Conservation (phyloP, 2,113 vertebrate genomes). For the Forbesichthys agassizii region DNA sequence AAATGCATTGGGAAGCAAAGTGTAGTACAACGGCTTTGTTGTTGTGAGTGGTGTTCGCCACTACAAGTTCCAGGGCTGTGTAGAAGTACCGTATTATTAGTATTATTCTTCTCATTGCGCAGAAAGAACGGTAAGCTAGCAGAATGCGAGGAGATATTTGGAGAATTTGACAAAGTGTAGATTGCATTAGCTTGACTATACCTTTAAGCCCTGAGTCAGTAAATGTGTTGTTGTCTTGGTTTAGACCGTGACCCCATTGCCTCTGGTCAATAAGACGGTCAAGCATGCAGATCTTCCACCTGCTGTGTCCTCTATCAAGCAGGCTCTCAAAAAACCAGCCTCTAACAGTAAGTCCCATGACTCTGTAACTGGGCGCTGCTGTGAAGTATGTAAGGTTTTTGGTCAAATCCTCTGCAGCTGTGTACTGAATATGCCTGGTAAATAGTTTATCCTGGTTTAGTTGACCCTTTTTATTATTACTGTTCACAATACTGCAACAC, state of each 20-base stretch:
- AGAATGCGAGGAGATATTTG: not conserved
- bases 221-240: constrained; percentile 21
- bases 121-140: no score
- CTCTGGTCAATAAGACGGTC: not conserved
- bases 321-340: constrained; percentile 42
- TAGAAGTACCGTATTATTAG: no score
- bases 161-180: not conserved
- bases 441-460: no score
- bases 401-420: not conserved
- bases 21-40: no score
- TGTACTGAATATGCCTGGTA: not conserved
- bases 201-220: not conserved
- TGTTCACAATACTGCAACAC: no score
- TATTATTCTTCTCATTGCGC: no score
- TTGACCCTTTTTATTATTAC: no score
- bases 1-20: no score
- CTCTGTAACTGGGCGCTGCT: not conserved
- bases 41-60: no score
- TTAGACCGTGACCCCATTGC: constrained; percentile 28
- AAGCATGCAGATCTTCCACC: constrained; percentile 51
- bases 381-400: not conserved
- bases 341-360: constrained; percentile 55
- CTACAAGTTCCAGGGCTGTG: no score
- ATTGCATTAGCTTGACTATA: no score
- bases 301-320: constrained; percentile 44